phyloP scores from a whole-genome alignment of 1,140 invertebrate genomes.

The Helicoverpa zea region DNA sequence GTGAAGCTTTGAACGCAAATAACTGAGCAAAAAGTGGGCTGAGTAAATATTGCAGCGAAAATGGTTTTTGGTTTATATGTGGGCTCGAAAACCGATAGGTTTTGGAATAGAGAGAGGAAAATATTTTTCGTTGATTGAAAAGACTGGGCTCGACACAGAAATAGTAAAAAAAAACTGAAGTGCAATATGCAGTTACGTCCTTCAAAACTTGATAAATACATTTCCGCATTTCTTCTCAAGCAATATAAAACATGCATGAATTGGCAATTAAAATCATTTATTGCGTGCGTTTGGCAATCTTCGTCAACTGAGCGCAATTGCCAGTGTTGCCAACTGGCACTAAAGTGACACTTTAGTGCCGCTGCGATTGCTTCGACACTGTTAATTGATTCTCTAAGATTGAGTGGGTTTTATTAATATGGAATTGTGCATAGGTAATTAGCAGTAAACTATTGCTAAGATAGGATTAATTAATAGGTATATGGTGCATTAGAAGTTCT shows the following conservation, averaged over 20 bases:
- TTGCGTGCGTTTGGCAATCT: not conserved
- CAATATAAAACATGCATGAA: not conserved
- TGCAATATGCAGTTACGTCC: not conserved
- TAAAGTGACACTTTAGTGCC: not conserved
- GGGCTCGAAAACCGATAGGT: no score
- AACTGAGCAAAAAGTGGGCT: no score
- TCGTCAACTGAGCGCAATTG: not conserved
- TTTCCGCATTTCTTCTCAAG: not conserved
- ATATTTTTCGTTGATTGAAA: no score
- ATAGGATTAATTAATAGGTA: no score
- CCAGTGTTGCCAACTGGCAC: not conserved
- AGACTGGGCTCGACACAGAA: no score
- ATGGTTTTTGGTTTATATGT: no score
- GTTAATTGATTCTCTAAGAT: not conserved
- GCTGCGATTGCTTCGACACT: not conserved
- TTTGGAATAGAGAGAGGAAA: no score
- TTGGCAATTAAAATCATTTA: constrained; percentile 27
- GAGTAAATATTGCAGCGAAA: no score
- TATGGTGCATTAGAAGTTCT: no score
- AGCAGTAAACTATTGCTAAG: no score
- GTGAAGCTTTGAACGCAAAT: not conserved
- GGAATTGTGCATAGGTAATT: not conserved
- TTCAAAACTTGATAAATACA: not conserved
- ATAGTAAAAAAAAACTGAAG: not conserved
- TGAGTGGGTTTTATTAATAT: not conserved